Percentiles rank a stretch among this genome's conserved stretches.
Conservation (phyloP, 2,797 vertebrate genomes). For the Acanthurus tractus region DNA sequence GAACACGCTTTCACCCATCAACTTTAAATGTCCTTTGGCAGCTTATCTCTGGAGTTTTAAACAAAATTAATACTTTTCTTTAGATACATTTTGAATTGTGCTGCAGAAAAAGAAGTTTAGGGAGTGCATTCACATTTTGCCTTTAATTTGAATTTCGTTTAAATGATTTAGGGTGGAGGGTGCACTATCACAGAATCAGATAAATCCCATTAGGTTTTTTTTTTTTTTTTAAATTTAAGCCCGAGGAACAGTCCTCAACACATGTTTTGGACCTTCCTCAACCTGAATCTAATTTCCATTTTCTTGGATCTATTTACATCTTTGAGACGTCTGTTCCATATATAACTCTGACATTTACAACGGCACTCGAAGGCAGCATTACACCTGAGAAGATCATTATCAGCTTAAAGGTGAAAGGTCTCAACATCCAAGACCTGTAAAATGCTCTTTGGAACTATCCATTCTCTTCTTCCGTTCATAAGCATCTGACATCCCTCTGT, state of each 20-base stretch:
- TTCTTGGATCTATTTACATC: background rate
- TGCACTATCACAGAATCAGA: no score
- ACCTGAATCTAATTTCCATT: background rate
- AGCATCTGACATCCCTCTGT: background rate
- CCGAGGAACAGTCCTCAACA: background rate
- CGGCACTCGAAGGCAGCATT: constrained; percentile 3
- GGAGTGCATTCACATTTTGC: background rate
- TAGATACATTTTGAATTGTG: no score
- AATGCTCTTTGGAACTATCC: background rate
- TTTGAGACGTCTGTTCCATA: background rate
- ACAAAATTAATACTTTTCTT: no score
- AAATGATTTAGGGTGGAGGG: no score
- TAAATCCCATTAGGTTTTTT: background rate
- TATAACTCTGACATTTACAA: background rate
- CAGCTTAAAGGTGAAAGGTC: background rate
- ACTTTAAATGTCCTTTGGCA: background rate
- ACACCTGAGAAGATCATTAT: background rate
- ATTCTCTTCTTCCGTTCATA: background rate
- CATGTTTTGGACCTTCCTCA: background rate
- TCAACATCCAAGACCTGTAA: background rate
- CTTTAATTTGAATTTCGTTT: background rate
- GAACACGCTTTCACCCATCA: background rate
- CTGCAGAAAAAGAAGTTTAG: background rate
- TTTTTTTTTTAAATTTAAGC: background rate
- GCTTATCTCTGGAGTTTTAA: background rate